phyloP scores from a whole-genome alignment of 2,888 invertebrate species.

The Caenorhabditis afra region DNA sequence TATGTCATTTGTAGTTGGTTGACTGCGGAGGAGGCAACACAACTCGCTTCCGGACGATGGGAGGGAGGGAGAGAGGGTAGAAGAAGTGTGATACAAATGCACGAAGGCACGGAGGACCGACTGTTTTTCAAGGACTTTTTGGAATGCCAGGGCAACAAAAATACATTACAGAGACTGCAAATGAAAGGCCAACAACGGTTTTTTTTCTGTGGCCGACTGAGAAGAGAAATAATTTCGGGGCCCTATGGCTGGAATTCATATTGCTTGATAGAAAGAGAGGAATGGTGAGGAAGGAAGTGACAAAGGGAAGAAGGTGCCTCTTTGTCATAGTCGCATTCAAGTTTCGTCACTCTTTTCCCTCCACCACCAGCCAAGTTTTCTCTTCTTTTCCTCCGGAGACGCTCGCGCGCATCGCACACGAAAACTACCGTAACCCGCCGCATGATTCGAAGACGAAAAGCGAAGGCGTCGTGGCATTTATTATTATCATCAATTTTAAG shows the following conservation, averaged over 20 bases:
- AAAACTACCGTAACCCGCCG: constrained; percentile 40
- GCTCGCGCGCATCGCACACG: constrained; percentile 8
- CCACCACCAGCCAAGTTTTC: neutral
- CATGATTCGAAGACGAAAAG: neutral
- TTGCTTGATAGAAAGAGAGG: constrained; percentile 3
- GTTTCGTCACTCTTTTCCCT: constrained; percentile 24
- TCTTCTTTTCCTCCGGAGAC: neutral
- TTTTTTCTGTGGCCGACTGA: too few species aligned
- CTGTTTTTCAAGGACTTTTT: constrained; percentile 20
- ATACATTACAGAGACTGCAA: too few species aligned
- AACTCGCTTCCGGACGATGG: constrained; percentile 12
- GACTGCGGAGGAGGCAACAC: constrained; percentile 7
- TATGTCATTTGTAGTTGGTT: constrained; percentile 33
- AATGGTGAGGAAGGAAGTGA: constrained; percentile 17
- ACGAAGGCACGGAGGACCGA: neutral
- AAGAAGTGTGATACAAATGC: constrained; percentile 2
- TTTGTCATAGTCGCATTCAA: constrained; percentile 37
- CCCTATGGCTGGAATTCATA: constrained; percentile 24
- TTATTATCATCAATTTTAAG: constrained; percentile 58
- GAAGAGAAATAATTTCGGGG: constrained; percentile 3
- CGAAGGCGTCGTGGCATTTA: constrained; percentile 14
- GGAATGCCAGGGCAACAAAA: too few species aligned
- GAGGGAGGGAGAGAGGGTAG: neutral
- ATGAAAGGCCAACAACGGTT: constrained; percentile 9
- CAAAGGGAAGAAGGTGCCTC: constrained; percentile 33